Evolutionary conservation across 2,888 invertebrate species (phyloP).

Genomic region (Carpatolechia fugitivella): DNA sequence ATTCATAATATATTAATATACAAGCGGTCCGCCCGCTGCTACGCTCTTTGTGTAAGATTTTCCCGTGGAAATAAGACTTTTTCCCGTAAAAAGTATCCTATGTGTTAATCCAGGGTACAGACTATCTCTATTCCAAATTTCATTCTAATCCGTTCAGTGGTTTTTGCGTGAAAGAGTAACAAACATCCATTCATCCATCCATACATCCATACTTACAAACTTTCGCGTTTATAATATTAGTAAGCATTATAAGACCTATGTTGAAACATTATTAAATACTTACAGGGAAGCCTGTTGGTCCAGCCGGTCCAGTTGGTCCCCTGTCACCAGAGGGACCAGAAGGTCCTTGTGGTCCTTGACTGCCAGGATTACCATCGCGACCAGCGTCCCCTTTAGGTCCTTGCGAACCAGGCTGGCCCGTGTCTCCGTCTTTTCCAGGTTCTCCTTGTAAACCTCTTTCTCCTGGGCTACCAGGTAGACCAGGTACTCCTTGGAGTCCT

Average conservation of each 20-base stretch:
- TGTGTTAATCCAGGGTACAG: too few relatives aligned
- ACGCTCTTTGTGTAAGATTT: too few relatives aligned
- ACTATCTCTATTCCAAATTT: too few relatives aligned
- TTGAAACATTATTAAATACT: conserved; percentile 22
- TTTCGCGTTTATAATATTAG: too few relatives aligned
- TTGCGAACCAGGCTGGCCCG: conserved; percentile 85
- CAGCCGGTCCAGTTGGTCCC: conserved; percentile 87
- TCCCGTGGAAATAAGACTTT: too few relatives aligned
- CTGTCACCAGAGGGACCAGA: conserved; percentile 86
- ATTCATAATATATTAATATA: neutral
- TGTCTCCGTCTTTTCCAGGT: conserved; percentile 88
- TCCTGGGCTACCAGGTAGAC: conserved; percentile 87
- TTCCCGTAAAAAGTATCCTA: too few relatives aligned
- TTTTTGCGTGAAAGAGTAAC: too few relatives aligned
- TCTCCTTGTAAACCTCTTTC: conserved; percentile 88
- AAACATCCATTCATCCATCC: too few relatives aligned
- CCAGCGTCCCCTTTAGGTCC: conserved; percentile 90
- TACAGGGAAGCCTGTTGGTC: conserved; percentile 90
- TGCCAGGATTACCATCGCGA: conserved; percentile 87
- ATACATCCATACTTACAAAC: too few relatives aligned
- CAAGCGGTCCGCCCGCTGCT: neutral
- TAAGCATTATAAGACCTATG: too few relatives aligned
- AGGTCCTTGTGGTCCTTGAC: conserved; percentile 85
- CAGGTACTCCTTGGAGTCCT: conserved; percentile 89
- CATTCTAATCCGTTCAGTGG: too few relatives aligned